Evolutionary conservation across 2,888 invertebrate species (phyloP), one percentile per base, ranked within the genome.

Genomic region (Hoplodrina ambigua): DNA sequence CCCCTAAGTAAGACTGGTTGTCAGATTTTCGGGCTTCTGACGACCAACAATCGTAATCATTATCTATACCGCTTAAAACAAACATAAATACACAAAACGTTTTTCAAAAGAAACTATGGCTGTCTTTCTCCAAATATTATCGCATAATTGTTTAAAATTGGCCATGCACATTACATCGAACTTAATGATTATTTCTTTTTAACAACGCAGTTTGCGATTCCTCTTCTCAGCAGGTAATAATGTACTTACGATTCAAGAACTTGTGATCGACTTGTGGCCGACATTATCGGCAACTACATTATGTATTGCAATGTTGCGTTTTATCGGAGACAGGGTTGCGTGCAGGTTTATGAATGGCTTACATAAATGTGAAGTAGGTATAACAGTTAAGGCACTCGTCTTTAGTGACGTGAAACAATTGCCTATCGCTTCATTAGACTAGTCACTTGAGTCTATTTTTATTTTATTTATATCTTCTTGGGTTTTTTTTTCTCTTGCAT

Each of bases 101-200:
- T 50, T 58, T 11, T 37, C 44, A 72, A 49, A 33, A 62, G 8
- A 44, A 62, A 62, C 56, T 44, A 60, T 30, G 49, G 44, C 69
- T 78, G 69, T 72, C 80, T 69, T 58, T 57, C 11, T 62, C 69
- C 33, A 71, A 73, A 61, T 65, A 67, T 70, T 53, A 66, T 30
- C 44, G 13, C 25, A 53, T 72, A 72, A 80, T 83, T 82, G 67
- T 69, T 72, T 77, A 58, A 68, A 60, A 82, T 82, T 75, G 67
- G 62, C 46, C 55, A 52, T 54, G 61, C 46, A 54, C 70, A 78
- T 72, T 79, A 72, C 69, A 58, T 63, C 20, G n/a, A 68, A 62
- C n/a, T n/a, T 82, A 82, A 82, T 82, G 82, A 69, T 79, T 79
- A 81, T 81, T 78, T 81, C 69, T 76, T 73, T 79, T 76, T 75